phyloP scores from a whole-genome alignment of 2,797 vertebrate species.

The Merluccius polli region DNA sequence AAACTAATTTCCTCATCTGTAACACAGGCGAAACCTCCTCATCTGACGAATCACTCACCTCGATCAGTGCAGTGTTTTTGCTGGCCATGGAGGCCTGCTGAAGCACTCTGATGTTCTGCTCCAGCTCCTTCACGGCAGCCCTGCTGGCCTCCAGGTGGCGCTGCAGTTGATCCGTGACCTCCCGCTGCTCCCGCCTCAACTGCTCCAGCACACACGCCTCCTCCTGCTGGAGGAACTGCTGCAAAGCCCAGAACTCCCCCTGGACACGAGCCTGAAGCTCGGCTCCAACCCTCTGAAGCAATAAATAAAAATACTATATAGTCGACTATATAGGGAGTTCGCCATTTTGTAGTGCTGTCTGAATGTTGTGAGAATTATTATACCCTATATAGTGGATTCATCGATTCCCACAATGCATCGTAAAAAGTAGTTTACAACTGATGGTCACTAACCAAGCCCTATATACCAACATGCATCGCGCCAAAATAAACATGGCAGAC shows the following conservation, averaged over 20 bases:
- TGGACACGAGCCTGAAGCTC: constrained; percentile 72
- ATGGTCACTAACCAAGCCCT: no score
- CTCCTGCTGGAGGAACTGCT: constrained; percentile 75
- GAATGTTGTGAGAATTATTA: no score
- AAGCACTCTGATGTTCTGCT: constrained; percentile 60
- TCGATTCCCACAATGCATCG: no score
- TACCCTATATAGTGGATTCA: no score
- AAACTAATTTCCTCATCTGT: neutral
- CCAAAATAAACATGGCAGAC: no score
- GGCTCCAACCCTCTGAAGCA: constrained; percentile 64
- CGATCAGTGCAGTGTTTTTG: constrained; percentile 40
- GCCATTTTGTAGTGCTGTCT: no score
- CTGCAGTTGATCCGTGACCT: constrained; percentile 60
- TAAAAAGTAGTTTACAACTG: no score
- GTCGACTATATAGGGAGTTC: no score
- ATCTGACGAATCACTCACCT: constrained; percentile 52
- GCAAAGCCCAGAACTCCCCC: constrained; percentile 74
- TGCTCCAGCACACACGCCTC: constrained; percentile 72
- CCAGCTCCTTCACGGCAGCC: constrained; percentile 60
- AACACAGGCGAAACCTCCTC: neutral
- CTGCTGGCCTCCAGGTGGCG: constrained; percentile 58
- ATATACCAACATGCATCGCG: no score
- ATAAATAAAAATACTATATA: no score
- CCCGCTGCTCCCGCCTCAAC: constrained; percentile 67
- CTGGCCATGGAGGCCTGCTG: constrained; percentile 49